A percentile compares a stretch with the other conserved stretches of the same genome.
Conservation (phyloP, 1,140 invertebrate genomes). For the Papilio xuthus region DNA sequence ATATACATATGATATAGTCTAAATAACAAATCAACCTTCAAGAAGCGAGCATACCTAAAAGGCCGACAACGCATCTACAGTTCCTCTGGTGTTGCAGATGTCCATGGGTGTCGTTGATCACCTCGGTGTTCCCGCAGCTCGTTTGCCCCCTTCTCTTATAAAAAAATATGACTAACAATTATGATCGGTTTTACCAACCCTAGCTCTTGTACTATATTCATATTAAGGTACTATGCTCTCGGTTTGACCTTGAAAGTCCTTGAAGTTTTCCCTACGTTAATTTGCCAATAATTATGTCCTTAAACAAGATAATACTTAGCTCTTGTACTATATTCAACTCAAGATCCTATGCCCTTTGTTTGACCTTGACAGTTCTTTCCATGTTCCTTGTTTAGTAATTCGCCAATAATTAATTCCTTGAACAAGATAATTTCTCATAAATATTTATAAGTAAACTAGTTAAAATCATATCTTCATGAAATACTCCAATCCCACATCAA, state of each 20-base stretch:
- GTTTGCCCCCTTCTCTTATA: too few relatives aligned
- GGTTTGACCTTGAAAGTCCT: not conserved
- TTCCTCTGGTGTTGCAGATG: too few relatives aligned
- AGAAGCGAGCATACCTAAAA: too few relatives aligned
- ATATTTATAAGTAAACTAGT: slow-evolving; percentile 12
- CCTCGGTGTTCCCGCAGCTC: too few relatives aligned
- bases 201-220: too few relatives aligned
- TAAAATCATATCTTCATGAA: slow-evolving; percentile 16
- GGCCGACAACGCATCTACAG: too few relatives aligned
- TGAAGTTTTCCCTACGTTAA: not conserved
- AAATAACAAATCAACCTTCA: too few relatives aligned
- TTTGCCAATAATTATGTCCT: not conserved
- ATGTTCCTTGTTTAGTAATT: not conserved
- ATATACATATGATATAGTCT: too few relatives aligned
- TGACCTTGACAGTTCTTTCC: not conserved
- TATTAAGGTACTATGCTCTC: not conserved
- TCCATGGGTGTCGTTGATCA: too few relatives aligned
- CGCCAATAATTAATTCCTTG: not conserved
- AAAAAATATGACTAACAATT: too few relatives aligned
- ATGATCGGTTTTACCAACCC: too few relatives aligned
- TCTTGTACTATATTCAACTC: too few relatives aligned
- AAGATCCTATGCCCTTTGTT: not conserved
- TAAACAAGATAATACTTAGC: not conserved
- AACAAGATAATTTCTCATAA: not conserved
- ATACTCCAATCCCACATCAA: slow-evolving; percentile 28